phyloP scores from a whole-genome alignment of 2,113 vertebrate genomes.

The Hypocryptadius cinnamomeus region DNA sequence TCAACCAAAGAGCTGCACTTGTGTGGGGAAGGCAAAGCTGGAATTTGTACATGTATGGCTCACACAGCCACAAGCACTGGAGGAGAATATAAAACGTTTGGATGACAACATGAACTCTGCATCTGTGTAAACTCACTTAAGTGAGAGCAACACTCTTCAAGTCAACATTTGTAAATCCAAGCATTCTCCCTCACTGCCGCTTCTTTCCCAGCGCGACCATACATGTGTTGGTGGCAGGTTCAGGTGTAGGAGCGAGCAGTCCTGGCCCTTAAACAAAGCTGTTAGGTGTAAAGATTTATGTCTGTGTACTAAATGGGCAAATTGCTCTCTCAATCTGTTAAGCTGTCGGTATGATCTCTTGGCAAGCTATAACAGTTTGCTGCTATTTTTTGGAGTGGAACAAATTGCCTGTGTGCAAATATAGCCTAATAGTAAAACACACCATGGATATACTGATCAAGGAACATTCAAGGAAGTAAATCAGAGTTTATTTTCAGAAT shows the following conservation, averaged over 20 bases:
- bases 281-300: background rate
- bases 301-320: background rate
- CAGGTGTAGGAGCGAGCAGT: background rate
- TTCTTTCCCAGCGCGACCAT: accelerated
- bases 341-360: background rate
- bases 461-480: background rate
- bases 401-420: background rate
- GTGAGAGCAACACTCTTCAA: background rate
- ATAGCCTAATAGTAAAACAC: background rate
- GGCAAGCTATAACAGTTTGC: background rate
- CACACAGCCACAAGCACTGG: accelerated
- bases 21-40: background rate
- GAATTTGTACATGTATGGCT: background rate
- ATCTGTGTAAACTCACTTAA: background rate
- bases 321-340: background rate
- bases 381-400: background rate
- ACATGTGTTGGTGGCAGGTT: background rate
- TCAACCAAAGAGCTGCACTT: background rate
- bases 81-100: background rate
- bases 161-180: background rate
- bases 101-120: background rate
- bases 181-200: accelerated
- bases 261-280: background rate
- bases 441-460: background rate
- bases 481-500: background rate